phyloP scores from a whole-genome alignment of 2,113 vertebrate genomes.

The Colistium nudipinnis region DNA sequence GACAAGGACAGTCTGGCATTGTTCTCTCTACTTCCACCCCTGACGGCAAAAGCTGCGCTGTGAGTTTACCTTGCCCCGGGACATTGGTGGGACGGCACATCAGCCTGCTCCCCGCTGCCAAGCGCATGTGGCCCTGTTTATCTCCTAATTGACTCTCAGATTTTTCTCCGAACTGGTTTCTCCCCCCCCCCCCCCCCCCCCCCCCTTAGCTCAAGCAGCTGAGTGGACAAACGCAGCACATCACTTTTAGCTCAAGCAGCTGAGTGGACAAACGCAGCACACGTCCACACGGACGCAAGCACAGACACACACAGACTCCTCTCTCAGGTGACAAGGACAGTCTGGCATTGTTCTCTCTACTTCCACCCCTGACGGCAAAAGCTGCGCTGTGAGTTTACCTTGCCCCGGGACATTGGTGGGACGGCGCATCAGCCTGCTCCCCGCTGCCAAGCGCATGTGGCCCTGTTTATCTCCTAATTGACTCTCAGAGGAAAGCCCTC shows the following conservation, averaged over 20 bases:
- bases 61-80: constrained; percentile 85
- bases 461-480: constrained; percentile 89
- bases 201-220: constrained; percentile 21
- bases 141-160: constrained; percentile 87
- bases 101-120: constrained; percentile 75
- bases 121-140: constrained; percentile 83
- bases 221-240: constrained; percentile 30
- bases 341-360: constrained; percentile 72
- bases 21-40: constrained; percentile 76
- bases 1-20: constrained; percentile 62
- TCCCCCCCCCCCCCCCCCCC: too few relatives aligned
- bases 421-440: constrained; percentile 78
- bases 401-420: constrained; percentile 85
- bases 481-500: constrained; percentile 85
- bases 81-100: constrained; percentile 82
- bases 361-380: constrained; percentile 74
- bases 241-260: constrained; percentile 21
- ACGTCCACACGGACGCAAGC: constrained; percentile 21
- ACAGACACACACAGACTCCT: constrained; percentile 42
- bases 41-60: constrained; percentile 73
- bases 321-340: constrained; percentile 64
- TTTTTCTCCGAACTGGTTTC: constrained; percentile 30
- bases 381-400: constrained; percentile 80
- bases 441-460: constrained; percentile 75
- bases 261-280: constrained; percentile 20